These are phyloP conservation scores for Gouania willdenowi DNA, from an alignment of 2,797 vertebrate species.

Conservation along the genomic window DNA sequence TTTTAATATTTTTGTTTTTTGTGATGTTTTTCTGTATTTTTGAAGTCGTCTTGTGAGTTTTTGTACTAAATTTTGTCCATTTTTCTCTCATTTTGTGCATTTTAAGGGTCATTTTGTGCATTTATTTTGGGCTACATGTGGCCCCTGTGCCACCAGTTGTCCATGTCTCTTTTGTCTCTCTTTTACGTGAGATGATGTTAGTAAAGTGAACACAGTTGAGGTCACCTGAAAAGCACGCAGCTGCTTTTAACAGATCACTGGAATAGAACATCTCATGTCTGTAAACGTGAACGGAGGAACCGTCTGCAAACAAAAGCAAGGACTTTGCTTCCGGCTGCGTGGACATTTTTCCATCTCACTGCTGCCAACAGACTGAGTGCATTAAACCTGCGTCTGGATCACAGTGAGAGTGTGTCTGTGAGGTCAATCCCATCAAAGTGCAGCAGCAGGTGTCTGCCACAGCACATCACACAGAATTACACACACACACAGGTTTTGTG, in stretches of 20 bases:
- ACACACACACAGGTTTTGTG: slow-evolving; percentile 28
- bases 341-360: slow-evolving; percentile 47
- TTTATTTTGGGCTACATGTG: background rate
- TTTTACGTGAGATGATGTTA: no score
- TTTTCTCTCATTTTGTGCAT: no score
- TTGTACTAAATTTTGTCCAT: no score
- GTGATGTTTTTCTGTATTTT: no score
- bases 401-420: slow-evolving; percentile 57
- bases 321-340: slow-evolving; percentile 23
- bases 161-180: no score
- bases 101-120: background rate
- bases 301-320: slow-evolving; percentile 26
- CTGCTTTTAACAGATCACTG: slow-evolving; percentile 3
- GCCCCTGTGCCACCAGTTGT: no score
- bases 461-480: slow-evolving; percentile 52
- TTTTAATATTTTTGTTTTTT: no score
- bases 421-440: slow-evolving; percentile 63
- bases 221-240: background rate
- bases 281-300: slow-evolving; percentile 13
- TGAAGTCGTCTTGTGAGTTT: no score
- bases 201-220: background rate
- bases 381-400: slow-evolving; percentile 50
- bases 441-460: slow-evolving; percentile 59
- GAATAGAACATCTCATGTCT: slow-evolving; percentile 1
- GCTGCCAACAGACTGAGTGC: slow-evolving; percentile 45